phyloP scores from a whole-genome alignment of 2,797 vertebrate species.

The Chaenodraco wilsoni region DNA sequence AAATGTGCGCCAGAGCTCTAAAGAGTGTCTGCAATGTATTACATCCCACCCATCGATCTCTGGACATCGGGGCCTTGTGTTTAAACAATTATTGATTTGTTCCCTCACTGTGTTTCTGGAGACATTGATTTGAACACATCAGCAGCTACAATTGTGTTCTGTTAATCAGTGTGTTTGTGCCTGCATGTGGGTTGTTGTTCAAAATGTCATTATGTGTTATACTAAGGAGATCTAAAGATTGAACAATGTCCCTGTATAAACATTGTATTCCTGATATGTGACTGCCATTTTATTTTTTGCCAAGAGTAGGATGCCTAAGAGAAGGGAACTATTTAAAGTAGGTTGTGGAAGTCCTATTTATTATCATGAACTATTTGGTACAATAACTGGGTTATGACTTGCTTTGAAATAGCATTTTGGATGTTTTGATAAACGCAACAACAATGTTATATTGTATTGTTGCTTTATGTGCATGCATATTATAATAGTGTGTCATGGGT shows the following conservation, averaged over 20 bases:
- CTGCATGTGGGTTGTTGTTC: slow-evolving; percentile 40
- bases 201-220: slow-evolving; percentile 80
- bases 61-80: slow-evolving; percentile 61
- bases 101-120: slow-evolving; percentile 77
- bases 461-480: neutral
- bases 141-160: slow-evolving; percentile 78
- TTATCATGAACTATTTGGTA: neutral
- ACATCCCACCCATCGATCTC: slow-evolving; percentile 73
- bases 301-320: neutral
- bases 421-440: neutral
- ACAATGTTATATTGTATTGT: neutral
- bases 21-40: slow-evolving; percentile 64
- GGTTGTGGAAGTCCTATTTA: neutral
- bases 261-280: slow-evolving; percentile 2
- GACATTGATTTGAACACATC: slow-evolving; percentile 86
- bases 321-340: neutral
- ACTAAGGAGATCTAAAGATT: neutral
- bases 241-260: slow-evolving; percentile 11
- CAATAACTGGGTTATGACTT: neutral
- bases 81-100: slow-evolving; percentile 89
- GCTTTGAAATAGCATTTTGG: neutral
- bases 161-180: slow-evolving; percentile 59
- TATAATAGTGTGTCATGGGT: neutral
- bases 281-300: neutral
- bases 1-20: slow-evolving; percentile 30